phyloP scores from a whole-genome alignment of 2,113 vertebrate species.

The Seriola rivoliana region DNA sequence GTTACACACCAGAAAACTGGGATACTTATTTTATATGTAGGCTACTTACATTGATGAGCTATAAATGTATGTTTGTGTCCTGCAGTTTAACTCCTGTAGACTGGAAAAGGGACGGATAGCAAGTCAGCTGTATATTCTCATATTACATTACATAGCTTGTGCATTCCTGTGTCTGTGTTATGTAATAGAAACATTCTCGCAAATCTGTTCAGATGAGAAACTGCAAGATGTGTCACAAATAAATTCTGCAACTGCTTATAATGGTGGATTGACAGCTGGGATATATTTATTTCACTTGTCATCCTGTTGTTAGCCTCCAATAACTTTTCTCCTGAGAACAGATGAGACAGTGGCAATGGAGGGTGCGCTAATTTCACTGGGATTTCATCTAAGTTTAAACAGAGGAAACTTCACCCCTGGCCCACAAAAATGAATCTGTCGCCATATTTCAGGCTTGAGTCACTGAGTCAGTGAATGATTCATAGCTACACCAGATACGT shows the following conservation, averaged over 20 bases:
- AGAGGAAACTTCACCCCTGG: not conserved
- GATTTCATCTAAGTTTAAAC: not conserved
- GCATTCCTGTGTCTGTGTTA: constrained; percentile 69
- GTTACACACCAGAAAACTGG: constrained; percentile 31
- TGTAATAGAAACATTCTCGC: constrained; percentile 52
- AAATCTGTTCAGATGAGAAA: constrained; percentile 18
- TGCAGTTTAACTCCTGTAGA: not conserved
- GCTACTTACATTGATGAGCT: not conserved
- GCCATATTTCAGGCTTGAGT: constrained; percentile 27
- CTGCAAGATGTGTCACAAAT: not conserved
- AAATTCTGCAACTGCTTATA: not conserved
- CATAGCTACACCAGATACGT: constrained; percentile 3
- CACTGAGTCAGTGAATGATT: constrained; percentile 4
- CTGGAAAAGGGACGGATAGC: not conserved
- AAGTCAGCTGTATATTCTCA: constrained; percentile 39
- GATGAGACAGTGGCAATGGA: not conserved
- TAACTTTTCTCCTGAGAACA: not conserved
- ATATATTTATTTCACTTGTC: not conserved
- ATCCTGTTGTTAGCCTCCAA: too few species aligned
- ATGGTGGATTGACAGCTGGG: not conserved
- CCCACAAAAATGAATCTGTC: not conserved
- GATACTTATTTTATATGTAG: not conserved
- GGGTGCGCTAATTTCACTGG: not conserved
- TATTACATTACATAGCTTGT: constrained; percentile 52
- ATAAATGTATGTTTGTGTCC: not conserved